Base-by-base conservation (phyloP, 2,113 vertebrate species). In the Piliocolobus tephrosceles region DNA sequence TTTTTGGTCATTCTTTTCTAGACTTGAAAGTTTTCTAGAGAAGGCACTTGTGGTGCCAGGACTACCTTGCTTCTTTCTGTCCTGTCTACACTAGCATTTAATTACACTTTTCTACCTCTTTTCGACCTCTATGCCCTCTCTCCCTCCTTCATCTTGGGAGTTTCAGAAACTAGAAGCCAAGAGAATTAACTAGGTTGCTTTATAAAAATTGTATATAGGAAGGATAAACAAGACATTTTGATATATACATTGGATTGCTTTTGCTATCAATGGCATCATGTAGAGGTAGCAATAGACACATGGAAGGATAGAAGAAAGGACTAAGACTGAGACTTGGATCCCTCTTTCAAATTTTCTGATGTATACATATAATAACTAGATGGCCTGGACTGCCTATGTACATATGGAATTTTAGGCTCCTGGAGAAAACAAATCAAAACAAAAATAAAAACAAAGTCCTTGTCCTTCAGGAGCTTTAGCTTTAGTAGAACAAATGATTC, bases 401-500 rank as follows among this genome's bases (percentile, higher is more conserved):
- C 58, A 38, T 25, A 32, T 38, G 20, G 57, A 75, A 64, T 50
- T 85, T 88, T 50, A 90, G 55, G 70, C 25, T 95, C 32, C 14
- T 3, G 5, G 35, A 95, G 16, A 55, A 25, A 94, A 78, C 50
- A 96, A 94, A 76, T 14, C 2, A 30, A 96, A 85, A 45, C 25
- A 93, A 83, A 94, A 78, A 94, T 5, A 40, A 80, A 83, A 72
- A 52, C 4, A 88, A 50, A 10, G 17, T 81, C 68, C 13, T 64
- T 78, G 4, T 16, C 68, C 7, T 72, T 97, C 18, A 91, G 25
- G 16, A 95, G 23, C 45, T 76, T 86, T 85, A 90, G 38, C 3
- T 66, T 43, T 72, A 70, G 40, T 89, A 92, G 47, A 95, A 91
- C 30, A 97, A 92, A 88, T 81, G 50, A 95, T 91, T 90, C 20